Percentiles rank a stretch among this genome's conserved stretches.
Evolutionary conservation across 2,888 invertebrate genomes (phyloP).

Genomic region (Aporophyla lueneburgensis): DNA sequence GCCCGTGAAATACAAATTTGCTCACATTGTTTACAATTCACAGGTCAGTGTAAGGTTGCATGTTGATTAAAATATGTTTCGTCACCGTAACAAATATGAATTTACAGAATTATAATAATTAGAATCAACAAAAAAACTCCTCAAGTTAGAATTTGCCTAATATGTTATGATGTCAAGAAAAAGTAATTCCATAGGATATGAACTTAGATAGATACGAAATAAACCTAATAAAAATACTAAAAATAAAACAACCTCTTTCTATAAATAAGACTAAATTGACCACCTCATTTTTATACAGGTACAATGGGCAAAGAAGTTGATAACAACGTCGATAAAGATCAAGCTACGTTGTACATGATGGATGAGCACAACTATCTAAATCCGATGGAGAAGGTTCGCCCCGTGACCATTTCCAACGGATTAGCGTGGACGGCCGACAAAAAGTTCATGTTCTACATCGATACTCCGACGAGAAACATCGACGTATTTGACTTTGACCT

Average conservation of each 20-base stretch:
- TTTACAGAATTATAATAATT: no score
- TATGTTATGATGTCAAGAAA: no score
- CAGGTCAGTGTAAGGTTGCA: no score
- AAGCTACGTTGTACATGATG: constrained; percentile 91
- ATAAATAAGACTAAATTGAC: neutral
- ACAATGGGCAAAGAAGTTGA: constrained; percentile 92
- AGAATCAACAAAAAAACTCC: no score
- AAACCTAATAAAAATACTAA: no score
- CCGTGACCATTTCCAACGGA: constrained; percentile 94
- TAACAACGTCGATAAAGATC: constrained; percentile 84
- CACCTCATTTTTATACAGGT: constrained; percentile 80
- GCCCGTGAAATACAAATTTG: no score
- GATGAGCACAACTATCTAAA: constrained; percentile 80
- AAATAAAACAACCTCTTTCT: neutral
- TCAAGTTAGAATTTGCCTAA: no score
- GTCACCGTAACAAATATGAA: no score
- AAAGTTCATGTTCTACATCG: constrained; percentile 94
- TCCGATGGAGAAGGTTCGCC: constrained; percentile 80
- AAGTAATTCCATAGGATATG: no score
- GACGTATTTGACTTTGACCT: constrained; percentile 93
- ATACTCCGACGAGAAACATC: constrained; percentile 92
- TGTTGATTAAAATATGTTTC: no score
- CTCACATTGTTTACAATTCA: no score
- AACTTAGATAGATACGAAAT: neutral
- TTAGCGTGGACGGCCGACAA: constrained; percentile 94